Base-by-base conservation (phyloP, 2,797 vertebrate species). In the Urosaurus nigricauda region DNA sequence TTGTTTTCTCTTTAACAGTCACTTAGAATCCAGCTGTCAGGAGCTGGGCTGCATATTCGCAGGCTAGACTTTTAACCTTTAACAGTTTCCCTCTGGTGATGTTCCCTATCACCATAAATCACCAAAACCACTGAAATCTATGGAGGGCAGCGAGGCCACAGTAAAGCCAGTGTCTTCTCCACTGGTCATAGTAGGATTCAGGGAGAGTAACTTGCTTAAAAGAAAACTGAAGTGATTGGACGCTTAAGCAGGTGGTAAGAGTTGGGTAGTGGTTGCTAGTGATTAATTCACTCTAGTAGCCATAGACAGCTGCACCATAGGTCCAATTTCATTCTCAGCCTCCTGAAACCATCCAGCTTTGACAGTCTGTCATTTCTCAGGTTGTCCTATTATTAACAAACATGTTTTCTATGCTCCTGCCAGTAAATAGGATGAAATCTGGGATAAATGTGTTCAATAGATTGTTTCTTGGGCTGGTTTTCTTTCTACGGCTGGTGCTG, bases 251-350 rank as follows among this genome's bases (percentile, higher is more conserved):
- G 13, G 14, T 56, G 14, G 53, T 56, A 16, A 56, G 53, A 14
- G 53, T 56, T 56, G 53, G 53, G 53, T 53, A 5, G 8, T 11
- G 53, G 53, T 13, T 53, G 53, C 53, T 53, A 11, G 53, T 14
- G n/a, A 73, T 73, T n/a, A n/a, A 8, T 53, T 79, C 26, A 16
- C 32, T 17, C 51, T 56, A 92, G 17, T 89, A 92, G 87, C 94
- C 92, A 88, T 87, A 51, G 89, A 56, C 82, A 74, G 88, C 92
- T 70, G 71, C 91, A 79, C 85, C 63, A 78, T 91, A 88, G 89
- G 91, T 90, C 89, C 93, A 94, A 95, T 97, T 96, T 97, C 93
- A 97, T 97, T 97, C 97, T 97, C 96, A 96, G 96, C 96, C 87
- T 93, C 93, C 96, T 97, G 97, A 96, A 97, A 93, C 96, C 96